phyloP scores from a whole-genome alignment of 2,888 invertebrate species.

The Drosophila engyochracea region DNA sequence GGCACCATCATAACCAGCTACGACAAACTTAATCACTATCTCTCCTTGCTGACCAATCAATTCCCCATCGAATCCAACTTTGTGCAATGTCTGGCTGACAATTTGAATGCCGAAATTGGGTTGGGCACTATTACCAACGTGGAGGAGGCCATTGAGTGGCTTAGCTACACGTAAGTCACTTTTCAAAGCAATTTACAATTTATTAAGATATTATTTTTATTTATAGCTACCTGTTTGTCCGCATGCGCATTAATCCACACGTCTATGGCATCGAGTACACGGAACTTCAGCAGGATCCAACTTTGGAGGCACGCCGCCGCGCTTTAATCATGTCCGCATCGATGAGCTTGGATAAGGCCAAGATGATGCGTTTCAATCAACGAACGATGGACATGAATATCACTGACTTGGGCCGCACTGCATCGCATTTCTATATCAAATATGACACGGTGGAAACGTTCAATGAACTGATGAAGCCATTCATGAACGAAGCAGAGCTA shows the following conservation, averaged over 20 bases:
- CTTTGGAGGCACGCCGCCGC: constrained; percentile 91
- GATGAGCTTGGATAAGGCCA: constrained; percentile 94
- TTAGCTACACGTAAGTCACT: constrained; percentile 92
- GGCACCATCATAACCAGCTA: constrained; percentile 98
- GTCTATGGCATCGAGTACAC: constrained; percentile 89
- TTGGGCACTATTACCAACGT: constrained; percentile 98
- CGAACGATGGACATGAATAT: constrained; percentile 92
- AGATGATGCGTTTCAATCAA: constrained; percentile 96
- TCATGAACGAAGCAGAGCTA: constrained; percentile 94
- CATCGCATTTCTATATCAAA: constrained; percentile 99
- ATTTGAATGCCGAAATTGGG: constrained; percentile 98
- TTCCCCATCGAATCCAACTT: constrained; percentile 99
- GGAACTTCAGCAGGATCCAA: constrained; percentile 91
- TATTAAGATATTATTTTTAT: background rate
- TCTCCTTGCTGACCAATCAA: constrained; percentile 97
- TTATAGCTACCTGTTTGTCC: constrained; percentile 90
- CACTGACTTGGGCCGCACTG: constrained; percentile 96
- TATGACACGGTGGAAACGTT: constrained; percentile 97
- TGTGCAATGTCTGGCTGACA: constrained; percentile 95
- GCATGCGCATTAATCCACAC: constrained; percentile 97
- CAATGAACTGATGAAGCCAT: constrained; percentile 92
- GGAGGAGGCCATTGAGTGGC: constrained; percentile 98
- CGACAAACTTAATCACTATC: constrained; percentile 96
- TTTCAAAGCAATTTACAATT: fast-evolving
- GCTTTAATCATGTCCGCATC: constrained; percentile 93